A percentile compares a stretch with the other conserved stretches of the same genome.
Evolutionary conservation across 2,888 invertebrate genomes (phyloP).

Genomic region (Epinotia nisella): DNA sequence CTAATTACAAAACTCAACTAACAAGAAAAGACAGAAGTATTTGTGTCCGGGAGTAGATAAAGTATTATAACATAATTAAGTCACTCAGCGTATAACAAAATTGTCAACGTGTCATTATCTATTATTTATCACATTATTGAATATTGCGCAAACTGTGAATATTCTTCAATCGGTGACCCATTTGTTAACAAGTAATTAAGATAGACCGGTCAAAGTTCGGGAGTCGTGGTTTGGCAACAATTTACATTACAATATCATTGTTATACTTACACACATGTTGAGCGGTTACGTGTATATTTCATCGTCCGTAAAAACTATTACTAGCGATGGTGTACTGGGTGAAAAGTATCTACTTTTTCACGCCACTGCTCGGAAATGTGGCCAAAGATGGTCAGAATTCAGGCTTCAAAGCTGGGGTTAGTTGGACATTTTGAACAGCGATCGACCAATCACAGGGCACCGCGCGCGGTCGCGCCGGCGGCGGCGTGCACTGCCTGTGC

Average conservation of each 20-base stretch:
- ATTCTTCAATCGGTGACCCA: slow-evolving; percentile 51
- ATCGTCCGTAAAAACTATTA: too few relatives aligned
- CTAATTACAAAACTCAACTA: too few relatives aligned
- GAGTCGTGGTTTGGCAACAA: slow-evolving; percentile 8
- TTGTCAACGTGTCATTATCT: neutral
- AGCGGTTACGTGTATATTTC: neutral
- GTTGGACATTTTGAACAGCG: too few relatives aligned
- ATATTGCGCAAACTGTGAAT: slow-evolving; percentile 32
- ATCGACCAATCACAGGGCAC: too few relatives aligned
- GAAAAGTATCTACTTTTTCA: too few relatives aligned
- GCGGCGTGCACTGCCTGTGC: too few relatives aligned
- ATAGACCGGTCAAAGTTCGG: slow-evolving; percentile 39
- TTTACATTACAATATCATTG: neutral
- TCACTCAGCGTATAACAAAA: neutral
- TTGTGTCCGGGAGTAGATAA: neutral
- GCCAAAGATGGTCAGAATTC: too few relatives aligned
- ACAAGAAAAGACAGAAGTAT: too few relatives aligned
- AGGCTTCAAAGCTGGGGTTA: too few relatives aligned
- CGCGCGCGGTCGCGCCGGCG: too few relatives aligned
- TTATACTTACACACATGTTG: neutral
- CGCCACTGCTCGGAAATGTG: too few relatives aligned
- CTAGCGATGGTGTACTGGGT: too few relatives aligned
- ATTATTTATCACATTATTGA: slow-evolving; percentile 5
- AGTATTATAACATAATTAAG: neutral
- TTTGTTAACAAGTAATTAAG: slow-evolving; percentile 55